Base-by-base conservation (phyloP, 2,797 vertebrate species). In the Cuniculus paca region DNA sequence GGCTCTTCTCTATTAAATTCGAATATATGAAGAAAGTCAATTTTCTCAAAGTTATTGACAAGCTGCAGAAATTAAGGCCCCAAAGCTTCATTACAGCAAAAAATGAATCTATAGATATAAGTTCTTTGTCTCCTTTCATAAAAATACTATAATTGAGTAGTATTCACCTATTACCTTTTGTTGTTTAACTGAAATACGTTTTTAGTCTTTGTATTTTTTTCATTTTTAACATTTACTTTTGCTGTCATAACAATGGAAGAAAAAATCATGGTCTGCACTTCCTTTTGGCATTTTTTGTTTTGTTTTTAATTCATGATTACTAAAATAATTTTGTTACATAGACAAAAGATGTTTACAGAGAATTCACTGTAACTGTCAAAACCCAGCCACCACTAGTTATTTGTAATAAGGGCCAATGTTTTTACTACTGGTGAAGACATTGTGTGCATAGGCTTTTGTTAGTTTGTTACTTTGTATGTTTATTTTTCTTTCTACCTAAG, bases 171-270 rank as follows among this genome's bases (percentile, higher is more conserved):
- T 50, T 60, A 81, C 31, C 17, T 85, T 86, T 61, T 45, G 20
- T 17, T 17, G 34, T 65, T 86, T n/a, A 87, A 36, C 9, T 74
- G 4, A 58, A 87, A 52, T 74, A 58, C 52, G 48, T 42, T 70
- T 90, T 92, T 36, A 39, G 58, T 84, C 60, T 94, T 83, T 70
- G 36, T 28, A 48, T 28, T 60, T 93, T 93, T 72, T 91, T 80
- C 6, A 63, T 22, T 88, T 85, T 9, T 61, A 56, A 54, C 42
- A 50, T 50, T 86, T 58, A 22, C 58, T 95, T 94, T 85, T 86
- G 72, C 54, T 84, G 65, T 65, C 9, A 93, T 65, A 56, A 83
- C 26, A 79, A 56, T 28, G 22, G 94, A 95, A 68, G 26, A 75
- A 77, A 92, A 90, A 84, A 70, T 56, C 34, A 68, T 9, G 10